phyloP scores from a whole-genome alignment of 2,888 invertebrate genomes.

The Nephrotoma flavescens region DNA sequence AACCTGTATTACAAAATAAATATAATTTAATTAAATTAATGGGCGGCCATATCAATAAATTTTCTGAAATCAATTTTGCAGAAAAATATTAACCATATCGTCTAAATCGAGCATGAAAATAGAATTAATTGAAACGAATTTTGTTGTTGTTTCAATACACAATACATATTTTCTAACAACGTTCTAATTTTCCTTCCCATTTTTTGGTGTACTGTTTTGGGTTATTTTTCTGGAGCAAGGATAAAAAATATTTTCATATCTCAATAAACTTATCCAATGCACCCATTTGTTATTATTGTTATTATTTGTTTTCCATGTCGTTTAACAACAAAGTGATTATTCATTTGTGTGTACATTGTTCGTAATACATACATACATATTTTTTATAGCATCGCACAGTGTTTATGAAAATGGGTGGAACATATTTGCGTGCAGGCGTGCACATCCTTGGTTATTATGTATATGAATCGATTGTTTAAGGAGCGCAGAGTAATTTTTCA shows the following conservation, averaged over 20 bases:
- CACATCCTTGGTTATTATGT: too few species aligned
- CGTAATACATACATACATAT: not conserved
- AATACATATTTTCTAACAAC: not conserved
- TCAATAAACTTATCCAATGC: not conserved
- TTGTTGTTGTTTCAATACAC: not conserved
- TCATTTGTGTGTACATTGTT: not conserved
- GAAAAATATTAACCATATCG: not conserved
- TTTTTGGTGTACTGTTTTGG: not conserved
- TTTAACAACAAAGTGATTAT: not conserved
- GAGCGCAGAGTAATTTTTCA: not conserved
- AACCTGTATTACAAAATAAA: conserved; percentile 36
- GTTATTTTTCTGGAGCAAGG: not conserved
- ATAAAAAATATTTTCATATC: not conserved
- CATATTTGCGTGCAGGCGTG: not conserved
- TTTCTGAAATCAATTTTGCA: not conserved
- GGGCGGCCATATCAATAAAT: not conserved
- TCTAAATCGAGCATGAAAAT: not conserved
- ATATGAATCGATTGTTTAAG: not conserved
- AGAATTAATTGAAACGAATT: not conserved
- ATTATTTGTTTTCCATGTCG: not conserved
- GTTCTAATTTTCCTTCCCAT: not conserved
- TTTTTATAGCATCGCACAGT: not conserved
- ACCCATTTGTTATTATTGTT: not conserved
- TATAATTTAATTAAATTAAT: conserved; percentile 9
- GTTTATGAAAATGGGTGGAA: not conserved